These are phyloP conservation scores for Balanococcus diminutus DNA, from an alignment of 2,888 invertebrate species.

Conservation along the genomic window DNA sequence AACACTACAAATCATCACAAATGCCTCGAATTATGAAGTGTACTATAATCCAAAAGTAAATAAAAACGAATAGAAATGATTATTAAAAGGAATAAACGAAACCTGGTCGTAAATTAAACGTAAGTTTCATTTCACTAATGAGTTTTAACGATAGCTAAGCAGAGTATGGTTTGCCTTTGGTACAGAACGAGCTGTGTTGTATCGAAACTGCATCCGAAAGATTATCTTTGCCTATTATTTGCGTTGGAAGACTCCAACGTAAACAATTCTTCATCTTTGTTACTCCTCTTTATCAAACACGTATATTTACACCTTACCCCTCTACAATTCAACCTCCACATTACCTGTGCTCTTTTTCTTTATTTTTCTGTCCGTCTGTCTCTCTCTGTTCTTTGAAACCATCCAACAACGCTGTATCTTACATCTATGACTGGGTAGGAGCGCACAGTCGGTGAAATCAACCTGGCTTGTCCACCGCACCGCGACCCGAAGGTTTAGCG, in stretches of 20 bases:
- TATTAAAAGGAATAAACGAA: not conserved
- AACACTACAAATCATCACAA: not conserved
- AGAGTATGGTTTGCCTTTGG: not conserved
- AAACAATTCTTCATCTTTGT: conserved; percentile 42
- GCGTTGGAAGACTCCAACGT: conserved; percentile 28
- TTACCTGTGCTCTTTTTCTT: not conserved
- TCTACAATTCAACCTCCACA: not conserved
- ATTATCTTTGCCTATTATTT: conserved; percentile 28
- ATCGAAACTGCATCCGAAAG: conserved; percentile 40
- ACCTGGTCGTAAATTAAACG: not conserved
- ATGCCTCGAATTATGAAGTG: not conserved
- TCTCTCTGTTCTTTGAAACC: not conserved
- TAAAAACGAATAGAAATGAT: not conserved
- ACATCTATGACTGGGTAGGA: conserved; percentile 30
- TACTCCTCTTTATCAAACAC: conserved; percentile 29
- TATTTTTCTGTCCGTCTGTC: not conserved
- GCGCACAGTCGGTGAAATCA: conserved; percentile 49
- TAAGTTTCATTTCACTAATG: not conserved
- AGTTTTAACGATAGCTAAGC: not conserved
- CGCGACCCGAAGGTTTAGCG: conserved; percentile 36
- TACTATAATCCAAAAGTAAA: not conserved
- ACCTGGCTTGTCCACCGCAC: conserved; percentile 48
- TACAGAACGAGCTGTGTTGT: conserved; percentile 14
- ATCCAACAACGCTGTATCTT: conserved; percentile 10
- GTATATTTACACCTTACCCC: conserved; percentile 8